A percentile compares a stretch with the other conserved stretches of the same genome.
Conservation (phyloP, 1,140 invertebrate genomes). For the Cryptotermes secundus region DNA sequence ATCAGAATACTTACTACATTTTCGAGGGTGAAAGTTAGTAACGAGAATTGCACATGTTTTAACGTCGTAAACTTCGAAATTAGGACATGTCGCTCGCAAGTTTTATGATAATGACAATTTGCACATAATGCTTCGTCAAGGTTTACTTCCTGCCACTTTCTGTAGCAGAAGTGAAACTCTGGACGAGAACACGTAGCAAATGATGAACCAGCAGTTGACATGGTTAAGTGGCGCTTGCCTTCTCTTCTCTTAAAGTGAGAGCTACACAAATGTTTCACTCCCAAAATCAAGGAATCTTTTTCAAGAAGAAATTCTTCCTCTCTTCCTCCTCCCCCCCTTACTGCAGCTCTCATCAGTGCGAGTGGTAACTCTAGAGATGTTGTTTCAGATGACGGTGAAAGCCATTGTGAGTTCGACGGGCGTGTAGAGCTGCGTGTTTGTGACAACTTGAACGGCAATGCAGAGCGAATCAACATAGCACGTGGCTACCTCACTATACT, state of each 20-base stretch:
- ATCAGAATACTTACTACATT: too few relatives aligned
- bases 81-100: too few relatives aligned
- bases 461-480: not conserved
- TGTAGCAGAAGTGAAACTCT: not conserved
- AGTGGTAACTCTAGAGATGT: not conserved
- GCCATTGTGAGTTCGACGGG: not conserved
- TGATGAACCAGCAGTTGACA: too few relatives aligned
- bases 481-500: too few relatives aligned
- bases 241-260: not conserved
- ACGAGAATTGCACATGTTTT: too few relatives aligned
- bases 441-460: not conserved
- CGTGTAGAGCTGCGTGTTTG: not conserved
- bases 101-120: too few relatives aligned
- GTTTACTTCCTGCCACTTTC: not conserved
- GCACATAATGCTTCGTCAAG: too few relatives aligned
- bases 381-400: not conserved
- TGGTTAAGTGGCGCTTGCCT: not conserved
- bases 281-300: not conserved
- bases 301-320: not conserved
- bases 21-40: too few relatives aligned
- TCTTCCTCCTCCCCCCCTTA: not conserved
- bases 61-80: too few relatives aligned
- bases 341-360: slow-evolving; percentile 4
- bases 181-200: not conserved
- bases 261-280: not conserved